Base-by-base conservation (phyloP, 2,888 invertebrate genomes). In the Helobdella robusta region DNA sequence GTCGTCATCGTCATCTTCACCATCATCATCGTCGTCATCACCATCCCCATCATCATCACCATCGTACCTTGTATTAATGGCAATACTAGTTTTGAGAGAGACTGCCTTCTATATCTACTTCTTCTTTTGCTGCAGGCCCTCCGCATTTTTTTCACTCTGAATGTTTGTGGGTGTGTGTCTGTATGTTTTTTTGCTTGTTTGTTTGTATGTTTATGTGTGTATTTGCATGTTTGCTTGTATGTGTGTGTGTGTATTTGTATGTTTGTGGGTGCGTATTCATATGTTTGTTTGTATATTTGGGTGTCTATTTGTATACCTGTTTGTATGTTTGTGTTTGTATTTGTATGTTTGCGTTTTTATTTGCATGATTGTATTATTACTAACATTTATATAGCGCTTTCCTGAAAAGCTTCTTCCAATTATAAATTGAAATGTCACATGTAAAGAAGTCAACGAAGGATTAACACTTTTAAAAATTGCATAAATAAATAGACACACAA, bases 51-150 rank as follows among this genome's bases (percentile, higher is more conserved):
- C 18, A 40, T 40, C 18, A 40, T 40, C 18, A 8, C 23, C 23
- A 48, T 25, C 18, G 18, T 54, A 56, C 56, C 56, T 56, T 56
- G 56, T 6, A 56, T 8, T n/a, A 56, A 32, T 4, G 56, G 56
- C 25, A 56, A 8, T 2, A 56, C 56, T 1, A 56, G 56, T 56
- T 28, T 56, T 3, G 56, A 56, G 32, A 56, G 5, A 4, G 56
- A 56, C n/a, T 56, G 56, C 32, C 28, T 56, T 28, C 56, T 56
- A 8, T 20, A 32, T 28, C 32, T 28, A 56, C 56, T 56, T 28
- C 32, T 56, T 32, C 56, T 56, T 8, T 25, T 48, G 2, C 23
- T 23, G 3, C 23, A 25, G 15, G 25, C 20, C n/a, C 25, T 48
- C 18, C 32, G 28, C 56, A 30, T 30, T 30, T 28, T 56, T 56